These are phyloP conservation scores for Luscinia megarhynchos DNA, from an alignment of 2,797 vertebrate species.

Conservation along the genomic window DNA sequence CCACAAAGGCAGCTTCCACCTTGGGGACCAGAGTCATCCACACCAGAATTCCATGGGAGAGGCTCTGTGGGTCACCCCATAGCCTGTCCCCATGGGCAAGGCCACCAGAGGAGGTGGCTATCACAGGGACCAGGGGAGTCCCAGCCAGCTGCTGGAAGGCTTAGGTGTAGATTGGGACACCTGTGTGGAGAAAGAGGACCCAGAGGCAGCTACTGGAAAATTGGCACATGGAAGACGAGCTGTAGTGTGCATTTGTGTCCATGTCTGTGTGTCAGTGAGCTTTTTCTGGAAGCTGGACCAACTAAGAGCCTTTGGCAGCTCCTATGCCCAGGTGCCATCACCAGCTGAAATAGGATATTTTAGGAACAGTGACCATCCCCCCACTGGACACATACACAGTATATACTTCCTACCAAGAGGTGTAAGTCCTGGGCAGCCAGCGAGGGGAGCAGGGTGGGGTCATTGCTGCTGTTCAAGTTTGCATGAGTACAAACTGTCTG, in stretches of 20 bases:
- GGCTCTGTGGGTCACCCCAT: not conserved
- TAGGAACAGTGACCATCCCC: not conserved
- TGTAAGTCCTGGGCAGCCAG: not conserved
- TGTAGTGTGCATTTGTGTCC: not conserved
- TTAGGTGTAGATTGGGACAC: not conserved
- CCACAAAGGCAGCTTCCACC: not conserved
- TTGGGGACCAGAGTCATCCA: not conserved
- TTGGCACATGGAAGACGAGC: not conserved
- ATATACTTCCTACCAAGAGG: not conserved
- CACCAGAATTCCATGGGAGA: not conserved
- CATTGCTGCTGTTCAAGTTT: not conserved
- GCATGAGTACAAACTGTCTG: not conserved
- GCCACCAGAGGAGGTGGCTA: not conserved
- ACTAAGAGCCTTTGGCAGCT: not conserved
- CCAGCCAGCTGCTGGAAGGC: not conserved
- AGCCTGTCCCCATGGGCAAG: too few relatives aligned
- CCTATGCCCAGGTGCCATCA: not conserved
- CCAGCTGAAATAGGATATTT: not conserved
- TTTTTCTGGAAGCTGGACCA: not conserved
- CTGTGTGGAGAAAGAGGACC: not conserved
- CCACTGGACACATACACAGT: not conserved
- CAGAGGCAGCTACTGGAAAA: not conserved
- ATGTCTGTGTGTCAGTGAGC: not conserved
- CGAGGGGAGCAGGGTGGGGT: rapidly evolving
- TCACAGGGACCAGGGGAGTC: not conserved